Evolutionary conservation across 2,113 vertebrate genomes (phyloP).

Genomic region (Prunella himalayana): DNA sequence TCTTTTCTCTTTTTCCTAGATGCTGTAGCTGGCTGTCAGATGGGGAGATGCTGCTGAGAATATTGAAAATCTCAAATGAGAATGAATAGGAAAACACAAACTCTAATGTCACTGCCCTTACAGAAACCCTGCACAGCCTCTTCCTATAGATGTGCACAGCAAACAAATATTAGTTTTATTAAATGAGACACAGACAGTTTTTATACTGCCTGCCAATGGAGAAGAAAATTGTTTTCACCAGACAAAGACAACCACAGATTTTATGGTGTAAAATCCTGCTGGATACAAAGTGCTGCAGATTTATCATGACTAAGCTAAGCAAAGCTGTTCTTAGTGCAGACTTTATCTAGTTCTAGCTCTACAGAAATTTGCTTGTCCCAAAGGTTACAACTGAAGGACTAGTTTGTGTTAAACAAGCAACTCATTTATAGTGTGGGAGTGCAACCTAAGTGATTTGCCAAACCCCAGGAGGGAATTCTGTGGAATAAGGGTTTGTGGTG

Average conservation of each 20-base stretch:
- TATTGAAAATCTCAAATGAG: background rate
- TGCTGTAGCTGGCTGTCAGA: background rate
- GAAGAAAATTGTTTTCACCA: background rate
- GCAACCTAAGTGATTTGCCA: too few relatives aligned
- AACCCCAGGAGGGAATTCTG: background rate
- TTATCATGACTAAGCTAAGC: background rate
- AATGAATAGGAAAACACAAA: background rate
- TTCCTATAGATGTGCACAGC: background rate
- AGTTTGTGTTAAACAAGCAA: background rate
- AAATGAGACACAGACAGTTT: background rate
- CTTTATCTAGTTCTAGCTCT: background rate
- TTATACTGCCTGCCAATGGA: background rate
- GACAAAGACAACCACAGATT: background rate
- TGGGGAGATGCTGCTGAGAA: background rate
- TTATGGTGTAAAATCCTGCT: background rate
- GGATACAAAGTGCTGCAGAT: background rate
- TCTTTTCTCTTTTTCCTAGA: background rate
- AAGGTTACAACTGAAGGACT: background rate
- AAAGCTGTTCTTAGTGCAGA: background rate
- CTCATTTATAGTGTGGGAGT: background rate
- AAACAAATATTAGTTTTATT: conserved; percentile 4
- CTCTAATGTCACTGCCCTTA: background rate
- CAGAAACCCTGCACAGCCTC: background rate
- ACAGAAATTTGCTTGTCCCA: background rate
- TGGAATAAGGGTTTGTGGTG: background rate